Conservation (phyloP, 2,888 invertebrate genomes). For the Cephus rjabovi region DNA sequence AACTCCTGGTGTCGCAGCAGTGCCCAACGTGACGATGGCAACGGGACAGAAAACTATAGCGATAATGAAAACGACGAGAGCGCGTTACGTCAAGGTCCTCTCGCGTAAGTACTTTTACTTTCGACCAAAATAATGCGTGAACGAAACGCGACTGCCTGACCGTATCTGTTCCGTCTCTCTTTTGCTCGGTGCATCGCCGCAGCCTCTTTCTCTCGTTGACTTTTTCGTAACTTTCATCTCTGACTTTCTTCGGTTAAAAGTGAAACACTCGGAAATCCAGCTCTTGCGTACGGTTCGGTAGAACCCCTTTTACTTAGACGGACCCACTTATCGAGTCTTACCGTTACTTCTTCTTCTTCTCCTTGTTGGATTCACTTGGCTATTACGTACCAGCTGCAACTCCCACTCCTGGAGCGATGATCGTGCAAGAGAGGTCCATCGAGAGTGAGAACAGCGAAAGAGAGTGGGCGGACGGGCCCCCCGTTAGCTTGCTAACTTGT, state of each 20-base stretch:
- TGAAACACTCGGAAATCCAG: slow-evolving; percentile 44
- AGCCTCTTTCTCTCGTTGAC: neutral
- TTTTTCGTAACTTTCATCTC: slow-evolving; percentile 54
- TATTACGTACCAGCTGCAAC: neutral
- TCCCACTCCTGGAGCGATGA: neutral
- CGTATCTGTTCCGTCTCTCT: slow-evolving; percentile 23
- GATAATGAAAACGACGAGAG: neutral
- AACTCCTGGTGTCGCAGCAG: neutral
- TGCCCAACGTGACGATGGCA: neutral
- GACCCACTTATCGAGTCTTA: neutral
- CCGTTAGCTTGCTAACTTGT: neutral
- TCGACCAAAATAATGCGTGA: slow-evolving; percentile 30
- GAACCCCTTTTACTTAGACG: neutral
- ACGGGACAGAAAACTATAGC: neutral
- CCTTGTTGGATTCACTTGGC: neutral
- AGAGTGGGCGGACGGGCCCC: slow-evolving; percentile 7
- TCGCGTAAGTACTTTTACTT: slow-evolving; percentile 35
- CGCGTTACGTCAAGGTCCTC: slow-evolving; percentile 4
- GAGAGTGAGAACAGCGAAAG: slow-evolving; percentile 17
- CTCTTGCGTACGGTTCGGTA: slow-evolving; percentile 1
- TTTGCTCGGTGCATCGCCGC: neutral
- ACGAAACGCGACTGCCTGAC: slow-evolving; percentile 11
- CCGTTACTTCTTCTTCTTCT: neutral
- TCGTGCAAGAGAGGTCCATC: slow-evolving; percentile 12
- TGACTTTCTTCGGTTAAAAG: slow-evolving; percentile 58